Percentiles rank a stretch among this genome's conserved stretches.
These are phyloP conservation scores for Petaurus breviceps DNA, from an alignment of 2,113 vertebrate genomes.

Conservation along the genomic window DNA sequence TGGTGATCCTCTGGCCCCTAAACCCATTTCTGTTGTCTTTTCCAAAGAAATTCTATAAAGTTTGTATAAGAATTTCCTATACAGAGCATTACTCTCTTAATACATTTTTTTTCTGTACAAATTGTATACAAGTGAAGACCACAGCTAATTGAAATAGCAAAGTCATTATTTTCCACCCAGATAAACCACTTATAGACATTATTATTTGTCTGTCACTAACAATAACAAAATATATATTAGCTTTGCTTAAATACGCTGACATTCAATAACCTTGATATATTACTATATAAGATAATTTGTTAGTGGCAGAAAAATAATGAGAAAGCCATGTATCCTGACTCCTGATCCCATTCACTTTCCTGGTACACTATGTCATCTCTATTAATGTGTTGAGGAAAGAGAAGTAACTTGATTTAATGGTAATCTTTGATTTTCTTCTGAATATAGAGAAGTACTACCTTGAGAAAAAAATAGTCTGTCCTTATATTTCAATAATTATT, in stretches of 20 bases:
- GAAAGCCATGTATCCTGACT: background rate
- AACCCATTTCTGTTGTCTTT: too few relatives aligned
- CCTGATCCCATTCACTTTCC: background rate
- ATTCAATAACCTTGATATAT: background rate
- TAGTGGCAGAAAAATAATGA: background rate
- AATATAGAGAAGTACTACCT: background rate
- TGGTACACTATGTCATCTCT: background rate
- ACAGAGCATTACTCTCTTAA: too few relatives aligned
- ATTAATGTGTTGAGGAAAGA: background rate
- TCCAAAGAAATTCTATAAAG: too few relatives aligned
- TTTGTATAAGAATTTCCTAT: too few relatives aligned
- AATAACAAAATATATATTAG: background rate
- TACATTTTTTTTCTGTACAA: too few relatives aligned
- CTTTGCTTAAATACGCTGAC: background rate
- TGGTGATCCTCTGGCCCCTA: too few relatives aligned
- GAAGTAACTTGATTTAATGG: background rate
- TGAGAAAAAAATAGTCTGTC: background rate
- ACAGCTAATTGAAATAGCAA: too few relatives aligned
- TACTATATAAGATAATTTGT: background rate
- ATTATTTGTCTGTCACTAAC: background rate
- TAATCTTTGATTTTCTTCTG: too few relatives aligned
- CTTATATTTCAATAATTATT: background rate
- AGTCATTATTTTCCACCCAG: background rate
- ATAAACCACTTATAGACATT: background rate
- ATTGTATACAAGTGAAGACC: too few relatives aligned